Conservation (phyloP, 1,140 invertebrate species). For the Latrodectus geometricus region DNA sequence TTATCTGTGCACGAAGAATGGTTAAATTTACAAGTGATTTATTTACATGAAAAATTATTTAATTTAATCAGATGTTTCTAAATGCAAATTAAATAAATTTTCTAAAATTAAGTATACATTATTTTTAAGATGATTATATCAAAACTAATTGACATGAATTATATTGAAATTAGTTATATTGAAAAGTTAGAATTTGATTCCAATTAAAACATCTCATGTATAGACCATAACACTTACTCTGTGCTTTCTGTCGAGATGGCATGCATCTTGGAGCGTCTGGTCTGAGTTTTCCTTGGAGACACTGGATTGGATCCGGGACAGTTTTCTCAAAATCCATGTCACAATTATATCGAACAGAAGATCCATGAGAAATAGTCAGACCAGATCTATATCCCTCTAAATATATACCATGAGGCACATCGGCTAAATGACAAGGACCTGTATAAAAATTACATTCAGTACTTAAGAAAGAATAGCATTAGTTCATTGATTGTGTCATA, state of each 20-base stretch:
- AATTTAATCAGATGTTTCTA: too few species aligned
- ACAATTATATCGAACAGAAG: slow-evolving; percentile 70
- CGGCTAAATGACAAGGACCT: slow-evolving; percentile 81
- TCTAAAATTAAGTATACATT: too few species aligned
- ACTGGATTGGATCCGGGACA: slow-evolving; percentile 73
- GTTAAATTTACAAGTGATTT: too few species aligned
- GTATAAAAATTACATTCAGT: slow-evolving; percentile 53
- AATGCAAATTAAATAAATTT: too few species aligned
- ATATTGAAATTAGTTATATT: too few species aligned
- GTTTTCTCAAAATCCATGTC: slow-evolving; percentile 73
- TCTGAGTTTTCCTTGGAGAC: slow-evolving; percentile 77
- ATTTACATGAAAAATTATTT: too few species aligned
- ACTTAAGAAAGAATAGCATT: too few species aligned
- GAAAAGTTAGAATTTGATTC: not conserved
- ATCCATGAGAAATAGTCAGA: slow-evolving; percentile 82
- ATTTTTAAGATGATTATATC: too few species aligned
- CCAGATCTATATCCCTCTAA: slow-evolving; percentile 81
- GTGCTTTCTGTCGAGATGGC: not conserved
- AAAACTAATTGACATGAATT: too few species aligned
- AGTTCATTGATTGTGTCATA: too few species aligned
- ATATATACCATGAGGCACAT: slow-evolving; percentile 80
- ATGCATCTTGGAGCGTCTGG: slow-evolving; percentile 71
- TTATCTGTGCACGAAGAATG: too few species aligned
- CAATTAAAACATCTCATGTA: not conserved
- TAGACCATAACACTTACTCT: not conserved